Conservation (phyloP, 2,888 invertebrate species). For the Mesorhabditis belari region DNA sequence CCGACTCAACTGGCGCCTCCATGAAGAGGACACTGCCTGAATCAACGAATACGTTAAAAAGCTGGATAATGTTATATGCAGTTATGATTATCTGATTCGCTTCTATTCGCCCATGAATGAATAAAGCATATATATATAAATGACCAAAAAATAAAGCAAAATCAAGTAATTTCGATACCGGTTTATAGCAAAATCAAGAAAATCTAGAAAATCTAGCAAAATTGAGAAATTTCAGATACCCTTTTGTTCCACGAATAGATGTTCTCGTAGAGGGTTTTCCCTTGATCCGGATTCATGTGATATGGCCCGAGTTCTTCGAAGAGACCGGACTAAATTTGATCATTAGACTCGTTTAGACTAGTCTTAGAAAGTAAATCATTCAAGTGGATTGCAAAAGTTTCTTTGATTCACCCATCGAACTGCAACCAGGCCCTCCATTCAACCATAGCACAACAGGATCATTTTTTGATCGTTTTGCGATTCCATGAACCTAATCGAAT, state of each 20-base stretch:
- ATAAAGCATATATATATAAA: no score
- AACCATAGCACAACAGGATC: constrained; percentile 29
- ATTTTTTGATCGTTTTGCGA: constrained; percentile 15
- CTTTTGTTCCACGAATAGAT: constrained; percentile 52
- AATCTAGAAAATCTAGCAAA: no score
- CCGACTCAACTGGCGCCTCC: constrained; percentile 60
- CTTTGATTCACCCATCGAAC: constrained; percentile 30
- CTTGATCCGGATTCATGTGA: constrained; percentile 36
- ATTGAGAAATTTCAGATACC: no score
- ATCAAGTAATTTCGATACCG: neutral
- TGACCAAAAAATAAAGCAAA: no score
- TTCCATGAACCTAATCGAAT: constrained; percentile 21
- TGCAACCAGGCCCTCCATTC: constrained; percentile 39
- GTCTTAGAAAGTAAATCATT: no score
- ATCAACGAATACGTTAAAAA: no score
- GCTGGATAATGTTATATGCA: no score
- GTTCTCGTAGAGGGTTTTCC: constrained; percentile 45
- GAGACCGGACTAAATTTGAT: constrained; percentile 54
- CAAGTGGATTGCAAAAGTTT: no score
- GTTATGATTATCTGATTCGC: no score
- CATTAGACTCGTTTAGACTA: no score
- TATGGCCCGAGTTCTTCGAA: constrained; percentile 41
- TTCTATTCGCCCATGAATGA: no score
- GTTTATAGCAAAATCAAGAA: constrained; percentile 5
- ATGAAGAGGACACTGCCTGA: constrained; percentile 57